phyloP scores from a whole-genome alignment of 2,797 vertebrate genomes.

The Macropus fuliginosus region DNA sequence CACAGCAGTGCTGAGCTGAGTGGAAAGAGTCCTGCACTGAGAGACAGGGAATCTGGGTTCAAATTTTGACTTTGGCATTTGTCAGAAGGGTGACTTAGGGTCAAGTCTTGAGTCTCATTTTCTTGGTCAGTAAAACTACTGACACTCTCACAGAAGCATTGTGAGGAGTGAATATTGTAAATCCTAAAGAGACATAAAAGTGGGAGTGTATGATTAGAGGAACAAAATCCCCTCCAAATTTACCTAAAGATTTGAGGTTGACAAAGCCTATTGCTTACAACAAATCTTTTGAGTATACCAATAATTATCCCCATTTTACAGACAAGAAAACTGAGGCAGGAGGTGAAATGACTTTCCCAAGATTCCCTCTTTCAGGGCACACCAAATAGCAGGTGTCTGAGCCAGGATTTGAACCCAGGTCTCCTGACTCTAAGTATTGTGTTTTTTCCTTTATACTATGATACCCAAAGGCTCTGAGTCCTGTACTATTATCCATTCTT shows the following conservation, averaged over 20 bases:
- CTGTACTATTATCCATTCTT: neutral
- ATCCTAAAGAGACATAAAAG: neutral
- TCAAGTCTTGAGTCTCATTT: neutral
- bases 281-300: neutral
- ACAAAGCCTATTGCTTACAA: neutral
- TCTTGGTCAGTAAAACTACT: neutral
- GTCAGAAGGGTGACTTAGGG: neutral
- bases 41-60: neutral
- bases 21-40: neutral
- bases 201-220: neutral
- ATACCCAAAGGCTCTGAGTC: neutral
- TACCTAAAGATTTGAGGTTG: neutral
- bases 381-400: neutral
- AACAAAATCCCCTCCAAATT: neutral
- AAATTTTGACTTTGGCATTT: neutral
- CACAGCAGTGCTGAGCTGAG: neutral
- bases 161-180: neutral
- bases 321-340: neutral
- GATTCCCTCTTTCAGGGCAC: neutral
- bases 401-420: neutral
- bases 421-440: neutral
- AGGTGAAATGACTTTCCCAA: neutral
- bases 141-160: neutral
- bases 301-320: neutral
- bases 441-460: neutral